Base-by-base conservation (phyloP, 2,888 invertebrate species). In the Xestia ashworthii region DNA sequence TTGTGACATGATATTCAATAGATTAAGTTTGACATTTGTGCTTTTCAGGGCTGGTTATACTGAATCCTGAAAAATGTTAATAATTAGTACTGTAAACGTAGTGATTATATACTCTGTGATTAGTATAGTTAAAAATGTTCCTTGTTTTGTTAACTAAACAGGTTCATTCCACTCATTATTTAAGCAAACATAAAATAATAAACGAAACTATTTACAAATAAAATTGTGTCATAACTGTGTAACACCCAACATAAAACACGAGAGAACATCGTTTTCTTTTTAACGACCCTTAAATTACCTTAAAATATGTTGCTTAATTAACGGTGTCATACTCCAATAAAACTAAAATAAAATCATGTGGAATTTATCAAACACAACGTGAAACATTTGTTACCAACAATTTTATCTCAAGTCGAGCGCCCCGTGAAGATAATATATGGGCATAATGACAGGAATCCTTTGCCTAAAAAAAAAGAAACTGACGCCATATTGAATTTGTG, bases 371-470 rank as follows among this genome's bases (percentile, higher is more conserved):
- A 85, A 89, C 84, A 79, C 80, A 80, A 88, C 79, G 78, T 88
- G 85, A 83, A 91, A 91, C 88, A 90, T 91, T 91, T 91, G 88
- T 90, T 87, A 88, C 87, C 85, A 89, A 91, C 89, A 86, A 90
- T 92, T 91, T 93, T 92, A 94, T 93, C 94, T 92, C 86, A 91
- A 89, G 88, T 91, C 91, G 88, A 93, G 93, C 93, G 88, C 94
- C 95, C 94, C 94, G 93, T 91, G 92, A 93, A 91, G 93, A 92
- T 95, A 95, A 95, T 93, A 91, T 93, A 95, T 92, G 93, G 91
- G 85, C 91, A 90, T 93, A 95, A 93, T 94, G 95, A 95, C 94
- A 94, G 93, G 91, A 93, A 91, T 92, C 92, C 93, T 90, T 92
- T 90, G 92, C 90, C 87, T 89, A 88, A 91, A 93, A 93, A n/a